Conservation (phyloP, 1,140 invertebrate genomes). For the Ceratosolen solmsi region DNA sequence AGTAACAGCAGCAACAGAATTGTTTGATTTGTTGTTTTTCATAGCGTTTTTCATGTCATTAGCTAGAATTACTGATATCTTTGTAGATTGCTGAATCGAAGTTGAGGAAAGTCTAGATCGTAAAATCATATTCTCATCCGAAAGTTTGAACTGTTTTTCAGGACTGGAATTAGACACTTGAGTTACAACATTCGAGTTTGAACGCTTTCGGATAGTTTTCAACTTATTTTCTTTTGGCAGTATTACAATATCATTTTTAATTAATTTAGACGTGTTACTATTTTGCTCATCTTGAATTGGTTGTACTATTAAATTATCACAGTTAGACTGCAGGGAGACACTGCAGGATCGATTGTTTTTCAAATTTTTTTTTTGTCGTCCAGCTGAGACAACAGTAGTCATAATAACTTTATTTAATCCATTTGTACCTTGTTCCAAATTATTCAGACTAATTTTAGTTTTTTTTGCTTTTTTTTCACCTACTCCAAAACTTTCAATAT, state of each 20-base stretch:
- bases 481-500: constrained; percentile 56
- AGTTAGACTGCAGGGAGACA: constrained; percentile 68
- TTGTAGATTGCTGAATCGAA: constrained; percentile 49
- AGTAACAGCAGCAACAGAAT: constrained; percentile 46
- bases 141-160: constrained; percentile 68
- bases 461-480: constrained; percentile 63
- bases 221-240: constrained; percentile 58
- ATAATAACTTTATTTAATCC: constrained; percentile 52
- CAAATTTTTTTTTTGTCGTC: constrained; percentile 63
- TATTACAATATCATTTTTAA: constrained; percentile 50
- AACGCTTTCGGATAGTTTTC: constrained; percentile 68
- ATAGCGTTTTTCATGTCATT: constrained; percentile 56
- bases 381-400: constrained; percentile 52
- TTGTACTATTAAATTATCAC: constrained; percentile 69
- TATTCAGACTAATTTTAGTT: constrained; percentile 59
- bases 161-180: constrained; percentile 65
- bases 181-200: constrained; percentile 55
- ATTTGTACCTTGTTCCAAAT: constrained; percentile 65
- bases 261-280: constrained; percentile 55
- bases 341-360: constrained; percentile 62
- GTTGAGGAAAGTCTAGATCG: constrained; percentile 32
- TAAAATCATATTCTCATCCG: constrained; percentile 43
- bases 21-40: constrained; percentile 54
- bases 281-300: constrained; percentile 60
- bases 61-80: constrained; percentile 62